phyloP scores from a whole-genome alignment of 2,888 invertebrate species.

The Mythimna albipuncta region DNA sequence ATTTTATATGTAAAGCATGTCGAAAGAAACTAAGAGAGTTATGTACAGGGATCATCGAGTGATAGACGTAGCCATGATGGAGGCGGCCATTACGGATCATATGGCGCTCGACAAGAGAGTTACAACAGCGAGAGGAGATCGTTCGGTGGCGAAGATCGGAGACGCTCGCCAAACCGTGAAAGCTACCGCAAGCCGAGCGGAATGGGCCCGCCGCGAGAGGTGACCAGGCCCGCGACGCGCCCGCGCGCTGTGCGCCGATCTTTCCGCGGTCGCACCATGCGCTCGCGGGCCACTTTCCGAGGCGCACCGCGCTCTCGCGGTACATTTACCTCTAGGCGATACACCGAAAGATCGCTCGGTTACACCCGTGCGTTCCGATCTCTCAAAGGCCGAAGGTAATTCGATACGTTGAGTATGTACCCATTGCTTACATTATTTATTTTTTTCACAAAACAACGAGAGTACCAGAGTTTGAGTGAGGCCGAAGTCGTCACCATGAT shows the following conservation, averaged over 20 bases:
- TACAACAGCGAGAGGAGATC: slow-evolving; percentile 87
- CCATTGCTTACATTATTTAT: slow-evolving; percentile 71
- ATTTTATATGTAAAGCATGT: slow-evolving; percentile 76
- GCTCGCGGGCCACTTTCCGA: slow-evolving; percentile 89
- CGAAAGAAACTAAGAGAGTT: slow-evolving; percentile 85
- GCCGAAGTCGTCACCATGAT: slow-evolving; percentile 35
- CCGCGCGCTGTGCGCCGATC: slow-evolving; percentile 90
- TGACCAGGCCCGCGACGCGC: slow-evolving; percentile 81
- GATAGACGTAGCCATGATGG: slow-evolving; percentile 91
- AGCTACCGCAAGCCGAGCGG: slow-evolving; percentile 87
- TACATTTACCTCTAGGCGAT: slow-evolving; percentile 82
- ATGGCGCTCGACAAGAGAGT: slow-evolving; percentile 90
- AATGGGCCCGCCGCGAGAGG: slow-evolving; percentile 88
- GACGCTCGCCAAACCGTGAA: slow-evolving; percentile 89
- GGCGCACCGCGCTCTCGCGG: slow-evolving; percentile 90
- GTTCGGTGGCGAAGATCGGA: slow-evolving; percentile 89
- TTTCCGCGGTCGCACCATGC: slow-evolving; percentile 89
- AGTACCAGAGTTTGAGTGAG: slow-evolving; percentile 47
- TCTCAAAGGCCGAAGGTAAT: slow-evolving; percentile 89
- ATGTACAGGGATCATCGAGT: slow-evolving; percentile 89
- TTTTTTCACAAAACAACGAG: slow-evolving; percentile 54
- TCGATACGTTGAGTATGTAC: slow-evolving; percentile 72
- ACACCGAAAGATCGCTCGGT: slow-evolving; percentile 82
- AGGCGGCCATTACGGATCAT: slow-evolving; percentile 89
- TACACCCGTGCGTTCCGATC: slow-evolving; percentile 86